These are phyloP conservation scores for Bombyx mandarina DNA, from an alignment of 1,140 invertebrate genomes.

Conservation along the genomic window DNA sequence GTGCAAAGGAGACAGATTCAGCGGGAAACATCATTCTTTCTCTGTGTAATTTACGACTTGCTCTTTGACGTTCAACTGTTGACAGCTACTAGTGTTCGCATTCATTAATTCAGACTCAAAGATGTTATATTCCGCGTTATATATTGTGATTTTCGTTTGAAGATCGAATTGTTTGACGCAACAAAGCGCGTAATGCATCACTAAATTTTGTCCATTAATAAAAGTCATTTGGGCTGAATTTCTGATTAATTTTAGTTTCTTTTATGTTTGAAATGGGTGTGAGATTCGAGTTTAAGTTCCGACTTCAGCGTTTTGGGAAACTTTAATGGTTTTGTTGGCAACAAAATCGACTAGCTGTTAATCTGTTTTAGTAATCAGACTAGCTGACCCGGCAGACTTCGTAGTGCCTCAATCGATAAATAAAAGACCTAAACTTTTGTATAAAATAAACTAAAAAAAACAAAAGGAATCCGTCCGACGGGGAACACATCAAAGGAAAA, in stretches of 20 bases:
- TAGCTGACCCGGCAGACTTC: too few species aligned
- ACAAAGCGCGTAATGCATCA: constrained; percentile 47
- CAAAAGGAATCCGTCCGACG: too few species aligned
- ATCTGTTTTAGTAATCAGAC: too few species aligned
- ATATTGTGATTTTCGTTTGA: constrained; percentile 31
- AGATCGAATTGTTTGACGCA: constrained; percentile 15
- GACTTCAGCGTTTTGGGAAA: too few species aligned
- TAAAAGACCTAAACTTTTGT: too few species aligned
- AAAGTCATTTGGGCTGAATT: background rate
- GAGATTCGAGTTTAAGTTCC: too few species aligned
- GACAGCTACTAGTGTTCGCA: constrained; percentile 52
- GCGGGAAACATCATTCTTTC: constrained; percentile 53
- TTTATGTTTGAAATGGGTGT: background rate
- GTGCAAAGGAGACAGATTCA: constrained; percentile 20
- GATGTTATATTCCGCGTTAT: constrained; percentile 12
- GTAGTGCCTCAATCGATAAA: too few species aligned
- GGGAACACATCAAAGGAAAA: too few species aligned
- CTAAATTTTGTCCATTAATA: constrained; percentile 24
- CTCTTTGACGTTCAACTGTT: constrained; percentile 43
- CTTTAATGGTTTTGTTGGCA: too few species aligned
- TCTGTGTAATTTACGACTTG: constrained; percentile 40
- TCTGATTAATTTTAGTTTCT: constrained; percentile 6
- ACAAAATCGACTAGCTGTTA: too few species aligned
- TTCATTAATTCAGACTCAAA: background rate
- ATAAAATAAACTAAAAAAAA: too few species aligned